phyloP scores from a whole-genome alignment of 2,888 invertebrate species.

The Amphiduros pacificus region DNA sequence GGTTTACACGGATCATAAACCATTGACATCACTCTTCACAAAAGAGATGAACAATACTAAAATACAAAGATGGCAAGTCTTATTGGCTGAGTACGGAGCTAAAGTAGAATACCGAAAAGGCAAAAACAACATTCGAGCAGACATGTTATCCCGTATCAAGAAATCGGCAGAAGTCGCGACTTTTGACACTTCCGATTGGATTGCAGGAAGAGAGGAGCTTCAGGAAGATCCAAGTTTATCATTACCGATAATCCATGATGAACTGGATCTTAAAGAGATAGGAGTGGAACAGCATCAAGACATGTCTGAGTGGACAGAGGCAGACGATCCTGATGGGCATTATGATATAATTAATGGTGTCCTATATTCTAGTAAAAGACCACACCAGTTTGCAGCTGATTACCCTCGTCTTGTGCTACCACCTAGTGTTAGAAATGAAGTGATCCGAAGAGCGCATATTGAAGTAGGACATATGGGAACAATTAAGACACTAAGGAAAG shows the following conservation, averaged over 20 bases:
- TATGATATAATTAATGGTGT: background rate
- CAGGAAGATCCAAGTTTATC: background rate
- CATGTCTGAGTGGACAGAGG: background rate
- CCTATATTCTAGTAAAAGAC: background rate
- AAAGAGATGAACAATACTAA: too few species aligned
- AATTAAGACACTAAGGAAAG: background rate
- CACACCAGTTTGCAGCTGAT: background rate
- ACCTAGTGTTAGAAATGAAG: background rate
- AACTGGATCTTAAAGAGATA: background rate
- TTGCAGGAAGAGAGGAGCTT: background rate
- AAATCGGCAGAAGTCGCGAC: too few species aligned
- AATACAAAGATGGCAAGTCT: too few species aligned
- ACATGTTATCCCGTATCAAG: too few species aligned
- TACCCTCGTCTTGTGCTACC: constrained; percentile 4
- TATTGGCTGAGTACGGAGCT: too few species aligned
- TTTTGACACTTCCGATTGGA: too few species aligned
- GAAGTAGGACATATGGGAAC: constrained; percentile 1
- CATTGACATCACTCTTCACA: too few species aligned
- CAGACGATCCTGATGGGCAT: background rate
- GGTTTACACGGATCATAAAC: too few species aligned
- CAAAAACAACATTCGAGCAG: too few species aligned
- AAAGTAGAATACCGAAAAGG: too few species aligned
- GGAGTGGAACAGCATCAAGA: background rate
- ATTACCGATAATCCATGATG: background rate
- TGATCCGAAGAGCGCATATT: background rate